Percentiles rank a stretch among this genome's conserved stretches.
These are phyloP conservation scores for Erpornis zantholeuca DNA, from an alignment of 2,113 vertebrate genomes.

Conservation along the genomic window DNA sequence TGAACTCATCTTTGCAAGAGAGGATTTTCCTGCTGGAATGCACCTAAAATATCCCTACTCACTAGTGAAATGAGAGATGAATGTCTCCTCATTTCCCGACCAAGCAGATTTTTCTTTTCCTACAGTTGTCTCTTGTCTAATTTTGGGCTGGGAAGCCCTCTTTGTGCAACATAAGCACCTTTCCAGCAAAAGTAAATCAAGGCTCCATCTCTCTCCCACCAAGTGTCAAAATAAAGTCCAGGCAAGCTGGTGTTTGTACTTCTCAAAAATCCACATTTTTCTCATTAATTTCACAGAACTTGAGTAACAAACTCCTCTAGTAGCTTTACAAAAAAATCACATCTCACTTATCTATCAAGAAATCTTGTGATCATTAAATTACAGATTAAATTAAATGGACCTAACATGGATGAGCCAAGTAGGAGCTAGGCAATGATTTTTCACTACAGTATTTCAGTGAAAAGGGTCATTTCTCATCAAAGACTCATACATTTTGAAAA, in stretches of 20 bases:
- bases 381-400: not conserved
- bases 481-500: not conserved
- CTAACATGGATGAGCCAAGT: not conserved
- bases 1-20: not conserved
- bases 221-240: not conserved
- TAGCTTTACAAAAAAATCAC: not conserved
- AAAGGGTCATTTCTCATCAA: not conserved
- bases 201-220: not conserved
- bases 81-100: not conserved
- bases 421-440: not conserved
- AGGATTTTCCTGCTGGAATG: not conserved
- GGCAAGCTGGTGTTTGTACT: not conserved
- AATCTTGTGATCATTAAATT: not conserved
- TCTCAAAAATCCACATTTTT: not conserved
- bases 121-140: not conserved
- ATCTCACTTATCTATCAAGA: not conserved
- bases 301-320: not conserved
- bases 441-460: not conserved
- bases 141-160: not conserved
- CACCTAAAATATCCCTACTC: not conserved
- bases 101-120: not conserved
- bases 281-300: not conserved
- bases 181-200: not conserved
- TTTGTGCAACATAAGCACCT: not conserved
- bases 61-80: not conserved